Evolutionary conservation across 2,113 vertebrate genomes (phyloP).

Genomic region (Nothobranchius kuhntae): DNA sequence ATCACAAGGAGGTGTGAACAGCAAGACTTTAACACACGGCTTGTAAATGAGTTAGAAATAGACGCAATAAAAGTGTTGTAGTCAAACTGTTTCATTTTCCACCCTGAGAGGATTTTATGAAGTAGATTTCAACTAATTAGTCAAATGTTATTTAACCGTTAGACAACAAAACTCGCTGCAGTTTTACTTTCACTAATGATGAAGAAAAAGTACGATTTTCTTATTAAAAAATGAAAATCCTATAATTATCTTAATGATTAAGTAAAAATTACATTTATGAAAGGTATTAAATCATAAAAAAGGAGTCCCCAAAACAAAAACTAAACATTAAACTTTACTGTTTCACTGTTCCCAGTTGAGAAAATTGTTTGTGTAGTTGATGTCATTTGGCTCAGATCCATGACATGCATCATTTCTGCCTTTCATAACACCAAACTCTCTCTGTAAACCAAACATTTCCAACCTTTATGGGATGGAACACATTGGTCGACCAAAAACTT

Average conservation of each 20-base stretch:
- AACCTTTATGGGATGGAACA: slow-evolving; percentile 16
- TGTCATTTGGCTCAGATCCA: slow-evolving; percentile 36
- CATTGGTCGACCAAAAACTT: slow-evolving; percentile 20
- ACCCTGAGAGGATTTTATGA: slow-evolving; percentile 55
- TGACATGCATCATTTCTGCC: slow-evolving; percentile 10
- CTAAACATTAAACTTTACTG: slow-evolving; percentile 23
- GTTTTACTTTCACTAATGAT: no score
- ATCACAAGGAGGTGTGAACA: slow-evolving; percentile 36
- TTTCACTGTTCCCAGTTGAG: neutral
- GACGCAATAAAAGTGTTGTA: slow-evolving; percentile 52
- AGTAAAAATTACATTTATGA: slow-evolving; percentile 1
- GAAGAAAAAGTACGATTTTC: no score
- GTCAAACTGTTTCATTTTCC: slow-evolving; percentile 55
- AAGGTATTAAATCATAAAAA: neutral
- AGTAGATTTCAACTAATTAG: slow-evolving; percentile 34
- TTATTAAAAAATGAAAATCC: no score
- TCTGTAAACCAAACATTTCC: slow-evolving; percentile 33
- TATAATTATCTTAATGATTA: neutral
- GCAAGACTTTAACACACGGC: slow-evolving; percentile 34
- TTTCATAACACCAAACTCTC: slow-evolving; percentile 39
- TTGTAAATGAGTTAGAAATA: slow-evolving; percentile 48
- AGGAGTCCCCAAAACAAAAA: slow-evolving; percentile 4
- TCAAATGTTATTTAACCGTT: slow-evolving; percentile 19
- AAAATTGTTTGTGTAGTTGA: neutral
- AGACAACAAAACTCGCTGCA: neutral